These are phyloP conservation scores for Heliconius erato DNA, from an alignment of 2,888 invertebrate genomes.

Conservation along the genomic window DNA sequence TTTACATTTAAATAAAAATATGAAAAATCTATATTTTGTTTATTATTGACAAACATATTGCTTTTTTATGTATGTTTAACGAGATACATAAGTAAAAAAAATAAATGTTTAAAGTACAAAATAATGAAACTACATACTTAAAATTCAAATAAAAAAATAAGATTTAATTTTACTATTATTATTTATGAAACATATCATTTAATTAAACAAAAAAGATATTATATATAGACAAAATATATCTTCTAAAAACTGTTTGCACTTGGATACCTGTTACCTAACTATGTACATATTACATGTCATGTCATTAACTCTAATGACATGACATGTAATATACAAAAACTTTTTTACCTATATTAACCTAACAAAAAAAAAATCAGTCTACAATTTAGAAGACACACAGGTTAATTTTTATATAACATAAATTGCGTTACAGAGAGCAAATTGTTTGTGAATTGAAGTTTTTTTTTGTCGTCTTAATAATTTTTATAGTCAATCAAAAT, in stretches of 20 bases:
- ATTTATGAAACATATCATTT: not conserved
- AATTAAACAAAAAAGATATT: not conserved
- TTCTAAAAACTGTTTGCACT: conserved; percentile 2
- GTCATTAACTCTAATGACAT: not conserved
- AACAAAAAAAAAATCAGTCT: not conserved
- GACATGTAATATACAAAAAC: not conserved
- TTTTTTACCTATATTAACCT: not conserved
- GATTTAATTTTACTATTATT: not conserved
- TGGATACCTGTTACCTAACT: not conserved
- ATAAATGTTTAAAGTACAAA: not conserved
- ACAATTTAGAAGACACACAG: conserved; percentile 5
- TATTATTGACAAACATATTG: too few relatives aligned
- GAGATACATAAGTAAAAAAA: not conserved
- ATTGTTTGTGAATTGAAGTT: not conserved
- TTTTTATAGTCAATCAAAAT: too few relatives aligned
- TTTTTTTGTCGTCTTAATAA: too few relatives aligned
- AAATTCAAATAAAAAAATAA: conserved; percentile 18
- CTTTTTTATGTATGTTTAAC: too few relatives aligned
- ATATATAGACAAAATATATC: conserved; percentile 11
- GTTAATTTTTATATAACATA: not conserved
- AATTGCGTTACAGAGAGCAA: not conserved
- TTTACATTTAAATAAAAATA: not conserved
- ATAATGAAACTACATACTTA: not conserved
- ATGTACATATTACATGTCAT: not conserved
- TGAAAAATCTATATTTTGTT: not conserved